phyloP scores from a whole-genome alignment of 2,888 invertebrate species.

The Orthosia cruda region DNA sequence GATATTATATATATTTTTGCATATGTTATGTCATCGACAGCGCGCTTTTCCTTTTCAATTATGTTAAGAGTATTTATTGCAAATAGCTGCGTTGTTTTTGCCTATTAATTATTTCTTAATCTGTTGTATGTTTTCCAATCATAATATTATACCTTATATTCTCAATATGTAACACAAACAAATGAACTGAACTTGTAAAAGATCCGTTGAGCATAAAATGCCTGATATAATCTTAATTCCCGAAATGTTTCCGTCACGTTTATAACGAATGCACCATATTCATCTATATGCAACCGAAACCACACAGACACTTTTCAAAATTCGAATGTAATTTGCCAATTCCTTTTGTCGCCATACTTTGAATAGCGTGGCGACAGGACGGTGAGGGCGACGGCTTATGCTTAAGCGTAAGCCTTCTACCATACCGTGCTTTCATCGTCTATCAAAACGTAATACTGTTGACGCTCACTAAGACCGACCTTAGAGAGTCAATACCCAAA shows the following conservation, averaged over 20 bases:
- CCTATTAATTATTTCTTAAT: too few species aligned
- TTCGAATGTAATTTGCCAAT: neutral
- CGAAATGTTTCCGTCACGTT: too few species aligned
- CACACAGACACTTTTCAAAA: neutral
- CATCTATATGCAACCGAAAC: neutral
- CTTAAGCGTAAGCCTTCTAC: neutral
- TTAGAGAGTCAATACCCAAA: neutral
- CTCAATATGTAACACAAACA: neutral
- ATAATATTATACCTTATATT: too few species aligned
- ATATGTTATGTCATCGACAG: neutral
- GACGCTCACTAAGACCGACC: neutral
- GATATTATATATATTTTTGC: neutral
- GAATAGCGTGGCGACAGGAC: too few species aligned
- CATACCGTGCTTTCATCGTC: neutral
- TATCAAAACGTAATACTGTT: conserved; percentile 14
- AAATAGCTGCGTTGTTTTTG: neutral
- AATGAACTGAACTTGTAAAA: neutral
- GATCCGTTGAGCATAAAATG: neutral
- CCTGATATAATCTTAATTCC: neutral
- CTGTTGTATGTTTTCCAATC: too few species aligned
- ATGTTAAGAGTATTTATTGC: neutral
- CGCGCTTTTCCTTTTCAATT: neutral
- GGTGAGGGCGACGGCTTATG: too few species aligned
- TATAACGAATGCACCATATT: neutral
- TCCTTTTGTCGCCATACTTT: neutral